Evolutionary conservation across 2,797 vertebrate species (phyloP).

Genomic region (Gadopsis marmoratus): DNA sequence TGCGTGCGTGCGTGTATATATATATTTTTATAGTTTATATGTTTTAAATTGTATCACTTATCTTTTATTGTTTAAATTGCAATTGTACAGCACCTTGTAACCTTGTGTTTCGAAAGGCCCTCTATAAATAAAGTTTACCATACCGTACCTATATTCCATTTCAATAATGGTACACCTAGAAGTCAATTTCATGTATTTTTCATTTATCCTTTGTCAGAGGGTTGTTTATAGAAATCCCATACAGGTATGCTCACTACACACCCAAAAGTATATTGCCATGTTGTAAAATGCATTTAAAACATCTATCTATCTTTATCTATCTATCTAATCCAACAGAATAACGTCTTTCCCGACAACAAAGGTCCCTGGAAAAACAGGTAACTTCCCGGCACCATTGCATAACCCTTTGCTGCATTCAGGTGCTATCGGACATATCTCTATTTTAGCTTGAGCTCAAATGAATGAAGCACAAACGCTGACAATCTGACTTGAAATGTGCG

Average conservation of each 20-base stretch:
- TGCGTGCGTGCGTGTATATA: too few relatives aligned
- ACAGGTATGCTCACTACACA: not conserved
- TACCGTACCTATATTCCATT: too few relatives aligned
- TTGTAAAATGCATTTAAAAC: not conserved
- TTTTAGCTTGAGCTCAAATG: not conserved
- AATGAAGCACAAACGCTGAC: too few relatives aligned
- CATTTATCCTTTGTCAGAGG: not conserved
- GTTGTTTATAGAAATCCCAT: not conserved
- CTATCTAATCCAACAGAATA: not conserved
- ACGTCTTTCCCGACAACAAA: not conserved
- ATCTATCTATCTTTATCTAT: too few relatives aligned
- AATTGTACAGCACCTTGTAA: too few relatives aligned
- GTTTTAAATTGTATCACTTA: too few relatives aligned
- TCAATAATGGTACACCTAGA: not conserved
- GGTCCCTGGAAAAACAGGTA: not conserved
- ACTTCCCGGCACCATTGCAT: not conserved
- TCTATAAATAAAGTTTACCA: too few relatives aligned
- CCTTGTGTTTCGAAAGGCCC: too few relatives aligned
- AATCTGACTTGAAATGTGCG: too few relatives aligned
- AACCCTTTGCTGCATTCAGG: conserved; percentile 20
- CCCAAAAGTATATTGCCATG: not conserved
- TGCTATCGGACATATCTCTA: not conserved
- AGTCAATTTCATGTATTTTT: not conserved
- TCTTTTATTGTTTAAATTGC: too few relatives aligned
- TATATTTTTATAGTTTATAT: too few relatives aligned